Evolutionary conservation across 1,140 invertebrate species (phyloP).

Genomic region (Nymphalis io): DNA sequence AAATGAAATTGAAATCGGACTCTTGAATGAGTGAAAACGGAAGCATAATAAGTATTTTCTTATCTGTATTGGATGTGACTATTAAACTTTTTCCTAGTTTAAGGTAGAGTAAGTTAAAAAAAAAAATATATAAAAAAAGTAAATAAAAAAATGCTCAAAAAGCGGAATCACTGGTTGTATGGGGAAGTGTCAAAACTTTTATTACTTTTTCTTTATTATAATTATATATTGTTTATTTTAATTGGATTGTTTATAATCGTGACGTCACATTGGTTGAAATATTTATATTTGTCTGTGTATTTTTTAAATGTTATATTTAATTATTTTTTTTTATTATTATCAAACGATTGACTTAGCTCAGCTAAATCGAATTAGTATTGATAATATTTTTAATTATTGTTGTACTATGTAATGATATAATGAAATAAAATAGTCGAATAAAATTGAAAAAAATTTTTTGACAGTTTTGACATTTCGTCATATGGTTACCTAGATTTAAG

Average conservation of each 20-base stretch:
- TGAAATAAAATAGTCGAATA: background rate
- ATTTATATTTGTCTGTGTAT: background rate
- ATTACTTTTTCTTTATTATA: background rate
- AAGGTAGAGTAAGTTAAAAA: conserved; percentile 2
- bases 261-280: too few species aligned
- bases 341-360: conserved; percentile 15
- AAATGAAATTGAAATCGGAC: background rate
- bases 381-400: background rate
- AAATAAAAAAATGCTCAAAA: conserved; percentile 20
- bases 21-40: background rate
- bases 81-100: conserved; percentile 20
- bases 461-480: conserved; percentile 22
- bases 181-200: conserved; percentile 9
- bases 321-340: background rate
- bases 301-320: background rate
- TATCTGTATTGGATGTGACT: conserved; percentile 17
- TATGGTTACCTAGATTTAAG: background rate
- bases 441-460: background rate
- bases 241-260: too few species aligned
- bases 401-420: background rate
- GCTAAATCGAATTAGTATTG: conserved; percentile 20
- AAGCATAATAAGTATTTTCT: conserved; percentile 1
- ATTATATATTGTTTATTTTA: too few species aligned
- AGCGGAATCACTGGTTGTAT: background rate
- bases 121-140: background rate